Evolutionary conservation across 2,888 invertebrate species (phyloP).

Genomic region (Xestobium rufovillosum): DNA sequence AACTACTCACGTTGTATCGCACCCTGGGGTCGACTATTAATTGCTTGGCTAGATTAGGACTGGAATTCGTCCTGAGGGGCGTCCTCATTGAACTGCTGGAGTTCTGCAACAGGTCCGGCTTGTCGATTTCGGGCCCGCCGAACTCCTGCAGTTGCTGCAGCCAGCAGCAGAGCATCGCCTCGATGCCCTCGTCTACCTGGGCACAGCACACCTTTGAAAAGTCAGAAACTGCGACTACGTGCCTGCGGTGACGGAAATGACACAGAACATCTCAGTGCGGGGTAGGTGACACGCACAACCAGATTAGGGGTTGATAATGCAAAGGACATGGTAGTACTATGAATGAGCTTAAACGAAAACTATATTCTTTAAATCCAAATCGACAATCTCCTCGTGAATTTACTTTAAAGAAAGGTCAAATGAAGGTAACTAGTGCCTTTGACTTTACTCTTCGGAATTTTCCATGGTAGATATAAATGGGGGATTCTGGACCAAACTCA

Average conservation of each 20-base stretch:
- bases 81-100: constrained; percentile 59
- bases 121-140: constrained; percentile 75
- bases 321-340: no score
- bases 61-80: constrained; percentile 41
- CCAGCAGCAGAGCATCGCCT: constrained; percentile 81
- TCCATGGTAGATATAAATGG: no score
- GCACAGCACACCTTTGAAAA: constrained; percentile 9
- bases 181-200: constrained; percentile 74
- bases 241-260: constrained; percentile 2
- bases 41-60: constrained; percentile 52
- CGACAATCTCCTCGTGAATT: no score
- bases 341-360: no score
- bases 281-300: neutral
- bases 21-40: constrained; percentile 65
- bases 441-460: no score
- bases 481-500: no score
- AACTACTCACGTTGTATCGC: constrained; percentile 68
- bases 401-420: no score
- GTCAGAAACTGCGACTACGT: neutral
- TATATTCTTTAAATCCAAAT: no score
- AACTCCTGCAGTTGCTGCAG: constrained; percentile 76
- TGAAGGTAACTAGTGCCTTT: no score
- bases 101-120: constrained; percentile 75
- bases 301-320: no score
- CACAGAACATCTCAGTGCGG: neutral